These are phyloP conservation scores for Ancistrus triradiatus DNA, from an alignment of 2,113 vertebrate species.

Conservation along the genomic window DNA sequence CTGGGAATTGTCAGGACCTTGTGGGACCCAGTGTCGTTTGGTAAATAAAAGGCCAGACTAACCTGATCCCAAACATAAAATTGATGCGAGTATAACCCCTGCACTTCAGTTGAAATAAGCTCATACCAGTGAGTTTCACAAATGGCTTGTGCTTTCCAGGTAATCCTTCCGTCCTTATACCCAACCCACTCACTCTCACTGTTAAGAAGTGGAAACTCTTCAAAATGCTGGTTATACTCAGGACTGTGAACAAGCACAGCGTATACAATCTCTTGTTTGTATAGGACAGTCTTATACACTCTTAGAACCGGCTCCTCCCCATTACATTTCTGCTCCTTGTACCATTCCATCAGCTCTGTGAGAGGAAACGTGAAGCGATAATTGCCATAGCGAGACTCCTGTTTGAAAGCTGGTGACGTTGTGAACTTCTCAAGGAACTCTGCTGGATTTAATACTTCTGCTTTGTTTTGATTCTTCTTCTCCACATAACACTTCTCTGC, in stretches of 20 bases:
- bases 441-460: background rate
- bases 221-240: constrained; percentile 5
- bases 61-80: constrained; percentile 48
- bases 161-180: constrained; percentile 30
- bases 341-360: constrained; percentile 22
- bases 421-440: constrained; percentile 33
- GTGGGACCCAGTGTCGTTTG: background rate
- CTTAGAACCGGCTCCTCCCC: constrained; percentile 35
- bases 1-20: background rate
- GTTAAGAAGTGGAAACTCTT: constrained; percentile 7
- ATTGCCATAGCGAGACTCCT: constrained; percentile 40
- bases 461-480: background rate
- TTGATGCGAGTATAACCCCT: rapidly evolving
- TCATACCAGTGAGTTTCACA: background rate
- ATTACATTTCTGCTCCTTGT: constrained; percentile 37
- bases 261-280: constrained; percentile 40
- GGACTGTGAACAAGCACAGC: constrained; percentile 44
- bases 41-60: constrained; percentile 37
- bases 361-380: constrained; percentile 34
- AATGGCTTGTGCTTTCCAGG: constrained; percentile 46
- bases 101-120: background rate
- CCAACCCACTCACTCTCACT: background rate
- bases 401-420: constrained; percentile 41
- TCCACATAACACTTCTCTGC: constrained; percentile 26
- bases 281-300: constrained; percentile 30